Evolutionary conservation across 2,888 invertebrate species (phyloP).

Genomic region (Creontiades dilutus): DNA sequence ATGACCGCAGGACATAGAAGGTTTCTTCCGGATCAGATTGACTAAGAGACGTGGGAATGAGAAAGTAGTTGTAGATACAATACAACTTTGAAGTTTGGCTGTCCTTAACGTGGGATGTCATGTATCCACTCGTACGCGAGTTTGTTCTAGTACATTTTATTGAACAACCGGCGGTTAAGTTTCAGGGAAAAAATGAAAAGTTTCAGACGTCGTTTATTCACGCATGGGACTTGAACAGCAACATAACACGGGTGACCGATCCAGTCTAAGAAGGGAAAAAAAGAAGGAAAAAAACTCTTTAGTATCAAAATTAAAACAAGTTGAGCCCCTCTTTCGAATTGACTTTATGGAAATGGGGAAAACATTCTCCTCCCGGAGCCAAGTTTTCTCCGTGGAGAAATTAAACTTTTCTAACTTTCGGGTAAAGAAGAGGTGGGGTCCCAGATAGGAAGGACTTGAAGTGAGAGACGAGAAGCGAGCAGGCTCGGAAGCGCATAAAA

Average conservation of each 20-base stretch:
- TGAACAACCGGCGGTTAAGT: no score
- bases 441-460: not conserved
- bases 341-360: constrained; percentile 55
- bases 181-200: not conserved
- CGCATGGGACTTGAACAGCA: not conserved
- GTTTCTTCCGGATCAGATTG: no score
- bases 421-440: not conserved
- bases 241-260: not conserved
- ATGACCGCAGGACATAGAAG: no score
- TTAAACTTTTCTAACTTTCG: constrained; percentile 60
- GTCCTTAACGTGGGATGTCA: no score
- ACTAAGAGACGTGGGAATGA: no score
- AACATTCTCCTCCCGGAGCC: constrained; percentile 50
- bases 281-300: not conserved
- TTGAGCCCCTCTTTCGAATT: constrained; percentile 54
- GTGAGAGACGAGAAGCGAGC: not conserved
- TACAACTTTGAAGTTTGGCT: no score
- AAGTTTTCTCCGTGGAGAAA: constrained; percentile 47
- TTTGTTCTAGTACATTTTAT: no score
- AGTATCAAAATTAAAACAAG: constrained; percentile 40
- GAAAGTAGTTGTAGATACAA: no score
- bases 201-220: not conserved
- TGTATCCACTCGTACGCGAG: no score
- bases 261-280: not conserved
- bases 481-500: not conserved